phyloP scores from a whole-genome alignment of 2,888 invertebrate genomes.

The Eumacrocentrus americanus region DNA sequence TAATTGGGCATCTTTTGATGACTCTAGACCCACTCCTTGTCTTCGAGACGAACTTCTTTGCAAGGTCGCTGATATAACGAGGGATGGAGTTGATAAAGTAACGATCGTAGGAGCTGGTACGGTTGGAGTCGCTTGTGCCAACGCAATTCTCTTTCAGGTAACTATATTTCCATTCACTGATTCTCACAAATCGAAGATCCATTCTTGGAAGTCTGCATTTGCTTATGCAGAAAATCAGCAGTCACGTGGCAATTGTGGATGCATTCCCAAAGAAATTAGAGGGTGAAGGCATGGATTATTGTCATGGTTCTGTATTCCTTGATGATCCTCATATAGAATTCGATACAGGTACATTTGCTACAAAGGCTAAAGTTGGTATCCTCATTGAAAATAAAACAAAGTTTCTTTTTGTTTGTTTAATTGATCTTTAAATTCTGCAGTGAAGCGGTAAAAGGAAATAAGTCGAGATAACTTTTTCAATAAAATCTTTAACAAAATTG shows the following conservation, averaged over 20 bases:
- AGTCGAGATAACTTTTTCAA: no score
- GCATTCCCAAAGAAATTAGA: constrained; percentile 66
- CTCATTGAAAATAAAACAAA: background rate
- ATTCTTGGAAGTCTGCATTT: no score
- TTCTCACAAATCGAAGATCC: background rate
- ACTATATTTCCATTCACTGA: constrained; percentile 5
- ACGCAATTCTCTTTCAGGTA: constrained; percentile 68
- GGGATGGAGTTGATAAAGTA: constrained; percentile 63
- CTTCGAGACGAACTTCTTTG: constrained; percentile 52
- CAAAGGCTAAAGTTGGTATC: background rate
- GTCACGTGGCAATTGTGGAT: constrained; percentile 69
- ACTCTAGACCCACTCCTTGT: no score
- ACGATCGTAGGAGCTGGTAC: constrained; percentile 71
- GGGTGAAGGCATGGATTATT: constrained; percentile 71
- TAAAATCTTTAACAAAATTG: background rate
- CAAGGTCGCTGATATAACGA: constrained; percentile 53
- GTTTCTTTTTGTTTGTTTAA: background rate
- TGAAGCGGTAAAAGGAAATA: no score
- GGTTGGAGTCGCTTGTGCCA: constrained; percentile 70
- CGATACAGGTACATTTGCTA: constrained; percentile 62
- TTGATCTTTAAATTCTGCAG: background rate
- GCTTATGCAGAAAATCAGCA: constrained; percentile 63
- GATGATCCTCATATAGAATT: constrained; percentile 65
- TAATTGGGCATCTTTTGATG: no score
- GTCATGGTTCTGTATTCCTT: constrained; percentile 67